Percentiles rank a stretch among this genome's conserved stretches.
Conservation (phyloP, 2,888 invertebrate genomes). For the Cephonodes hylas region DNA sequence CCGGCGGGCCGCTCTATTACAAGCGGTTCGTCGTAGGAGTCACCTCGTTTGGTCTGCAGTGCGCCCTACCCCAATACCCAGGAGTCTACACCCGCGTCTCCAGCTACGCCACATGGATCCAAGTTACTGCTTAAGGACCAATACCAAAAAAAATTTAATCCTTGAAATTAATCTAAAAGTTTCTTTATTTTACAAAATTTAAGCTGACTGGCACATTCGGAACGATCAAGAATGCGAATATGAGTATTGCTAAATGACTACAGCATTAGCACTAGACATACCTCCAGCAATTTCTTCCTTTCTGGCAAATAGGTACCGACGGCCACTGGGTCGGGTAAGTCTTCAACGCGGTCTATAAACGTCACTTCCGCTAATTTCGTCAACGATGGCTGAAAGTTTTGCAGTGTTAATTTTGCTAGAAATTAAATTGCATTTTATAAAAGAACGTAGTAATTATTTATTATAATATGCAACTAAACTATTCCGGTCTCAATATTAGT, state of each 20-base stretch:
- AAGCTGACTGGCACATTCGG: too few species aligned
- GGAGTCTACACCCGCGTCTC: constrained; percentile 49
- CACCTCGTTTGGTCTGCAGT: constrained; percentile 29
- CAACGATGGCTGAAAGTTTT: constrained; percentile 55
- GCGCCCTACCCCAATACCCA: constrained; percentile 28
- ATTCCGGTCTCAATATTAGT: too few species aligned
- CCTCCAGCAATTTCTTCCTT: constrained; percentile 64
- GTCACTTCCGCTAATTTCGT: constrained; percentile 69
- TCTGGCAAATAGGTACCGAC: constrained; percentile 53
- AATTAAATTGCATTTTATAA: too few species aligned
- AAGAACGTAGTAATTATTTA: too few species aligned
- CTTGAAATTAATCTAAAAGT: too few species aligned
- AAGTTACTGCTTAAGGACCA: constrained; percentile 34
- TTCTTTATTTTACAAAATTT: too few species aligned
- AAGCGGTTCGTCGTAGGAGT: constrained; percentile 41
- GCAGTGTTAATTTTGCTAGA: too few species aligned
- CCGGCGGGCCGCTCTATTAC: constrained; percentile 57
- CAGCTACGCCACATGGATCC: constrained; percentile 43
- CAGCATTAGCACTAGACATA: constrained; percentile 25
- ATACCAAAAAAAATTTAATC: too few species aligned
- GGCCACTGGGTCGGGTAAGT: constrained; percentile 65
- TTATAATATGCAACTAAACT: too few species aligned
- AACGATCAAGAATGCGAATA: too few species aligned
- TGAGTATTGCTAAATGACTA: too few species aligned
- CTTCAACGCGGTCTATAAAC: constrained; percentile 62